phyloP scores from a whole-genome alignment of 2,113 vertebrate species.

The Notothenia rossii region DNA sequence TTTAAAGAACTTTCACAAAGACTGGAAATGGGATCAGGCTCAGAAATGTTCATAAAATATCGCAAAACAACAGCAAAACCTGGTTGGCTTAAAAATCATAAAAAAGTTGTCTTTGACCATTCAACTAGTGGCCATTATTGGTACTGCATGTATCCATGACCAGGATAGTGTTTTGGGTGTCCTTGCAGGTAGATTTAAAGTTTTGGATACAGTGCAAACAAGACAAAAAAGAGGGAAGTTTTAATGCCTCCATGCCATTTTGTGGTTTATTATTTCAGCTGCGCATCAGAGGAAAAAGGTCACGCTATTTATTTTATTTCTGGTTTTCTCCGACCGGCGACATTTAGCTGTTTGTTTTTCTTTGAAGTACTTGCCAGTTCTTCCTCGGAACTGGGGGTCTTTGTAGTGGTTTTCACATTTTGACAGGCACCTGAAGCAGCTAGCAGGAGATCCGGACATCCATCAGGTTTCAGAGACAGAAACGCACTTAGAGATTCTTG shows the following conservation, averaged over 20 bases:
- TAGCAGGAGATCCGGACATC: conserved; percentile 31
- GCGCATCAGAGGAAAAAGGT: conserved; percentile 59
- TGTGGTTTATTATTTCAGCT: conserved; percentile 77
- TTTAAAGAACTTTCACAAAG: background rate
- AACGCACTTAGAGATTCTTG: conserved; percentile 1
- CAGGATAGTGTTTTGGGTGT: background rate
- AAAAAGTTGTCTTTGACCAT: background rate
- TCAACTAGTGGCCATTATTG: background rate
- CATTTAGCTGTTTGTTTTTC: conserved; percentile 66
- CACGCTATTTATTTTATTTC: conserved; percentile 67
- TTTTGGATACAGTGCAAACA: background rate
- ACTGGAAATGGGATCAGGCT: too few species aligned
- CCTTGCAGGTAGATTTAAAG: background rate
- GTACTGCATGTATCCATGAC: background rate
- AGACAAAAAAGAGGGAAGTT: background rate
- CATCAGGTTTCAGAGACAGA: conserved; percentile 37
- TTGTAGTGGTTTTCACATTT: conserved; percentile 58
- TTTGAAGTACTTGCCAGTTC: conserved; percentile 56
- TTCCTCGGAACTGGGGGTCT: conserved; percentile 37
- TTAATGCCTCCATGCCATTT: conserved; percentile 32
- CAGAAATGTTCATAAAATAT: background rate
- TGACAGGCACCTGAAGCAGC: conserved; percentile 54
- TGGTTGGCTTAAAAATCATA: too few species aligned
- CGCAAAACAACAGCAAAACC: too few species aligned
- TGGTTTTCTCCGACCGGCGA: conserved; percentile 45